Base-by-base conservation (phyloP, 2,113 vertebrate species). In the Tretioscincus oriximinensis region DNA sequence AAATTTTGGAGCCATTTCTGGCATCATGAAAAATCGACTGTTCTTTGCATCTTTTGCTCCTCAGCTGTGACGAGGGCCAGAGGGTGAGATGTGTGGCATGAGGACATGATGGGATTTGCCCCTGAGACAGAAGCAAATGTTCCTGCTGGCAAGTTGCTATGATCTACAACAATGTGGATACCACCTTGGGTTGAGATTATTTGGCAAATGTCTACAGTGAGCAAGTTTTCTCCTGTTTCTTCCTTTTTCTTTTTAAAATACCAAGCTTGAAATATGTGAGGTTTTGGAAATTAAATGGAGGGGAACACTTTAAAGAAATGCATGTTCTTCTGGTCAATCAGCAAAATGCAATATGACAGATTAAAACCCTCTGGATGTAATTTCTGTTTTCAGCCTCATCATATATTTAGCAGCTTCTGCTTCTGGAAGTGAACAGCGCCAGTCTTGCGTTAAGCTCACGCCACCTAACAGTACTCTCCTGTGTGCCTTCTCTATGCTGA, bases 371-470 rank as follows among this genome's bases (percentile, higher is more conserved):
- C 47, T 51, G 9, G 76, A 22, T 16, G 21, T 26, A 54, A 78
- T 61, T 80, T 66, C 77, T 7, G 0, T 26, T 31, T 45, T 63
- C 51, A 31, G 67, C 7, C 67, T 65, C 28, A 63, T 24, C 10
- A 88, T 70, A 20, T 26, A 74, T 16, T 69, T 28, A 74, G 2
- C 51, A 49, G 51, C 24, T 65, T 86, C 86, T 35, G 81, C 65
- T 51, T 6, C 6, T 2, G 29, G 47, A 35, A 67, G 76, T 6
- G 69, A 87, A 68, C 71, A 83, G 45, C 22, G 11, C 31, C 29
- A 28, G 35, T 24, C 61, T 0, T 11, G 18, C 70, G 58, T 81
- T 24, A 61, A 51, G 35, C 35, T n/a, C 29, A 45, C 20, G n/a
- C 14, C 51, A 14, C 49, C 35, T 65, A 72, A n/a, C 35, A 18